These are phyloP conservation scores for Galleria mellonella DNA, from an alignment of 1,140 invertebrate species.

Conservation along the genomic window DNA sequence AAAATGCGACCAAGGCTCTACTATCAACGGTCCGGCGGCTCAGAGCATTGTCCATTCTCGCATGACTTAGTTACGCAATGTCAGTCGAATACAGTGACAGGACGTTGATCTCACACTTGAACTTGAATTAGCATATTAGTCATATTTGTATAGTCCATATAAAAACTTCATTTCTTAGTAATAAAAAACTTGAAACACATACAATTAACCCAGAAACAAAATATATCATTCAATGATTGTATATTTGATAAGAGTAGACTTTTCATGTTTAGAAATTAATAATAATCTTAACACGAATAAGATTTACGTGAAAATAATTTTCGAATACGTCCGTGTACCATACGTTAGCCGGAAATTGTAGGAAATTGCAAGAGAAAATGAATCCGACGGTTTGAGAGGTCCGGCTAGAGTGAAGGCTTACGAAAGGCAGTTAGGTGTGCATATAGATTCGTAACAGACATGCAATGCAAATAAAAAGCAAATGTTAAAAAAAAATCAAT, in stretches of 20 bases:
- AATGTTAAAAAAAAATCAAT: conserved; percentile 4
- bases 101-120: conserved; percentile 59
- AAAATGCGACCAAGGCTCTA: conserved; percentile 11
- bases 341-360: conserved; percentile 69
- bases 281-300: conserved; percentile 16
- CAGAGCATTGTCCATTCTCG: background rate
- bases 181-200: too few relatives aligned
- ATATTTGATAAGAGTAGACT: too few relatives aligned
- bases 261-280: conserved; percentile 3
- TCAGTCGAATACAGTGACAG: conserved; percentile 9
- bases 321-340: conserved; percentile 51
- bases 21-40: too few relatives aligned
- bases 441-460: conserved; percentile 1
- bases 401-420: conserved; percentile 37
- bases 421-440: conserved; percentile 27
- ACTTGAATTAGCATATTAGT: conserved; percentile 28
- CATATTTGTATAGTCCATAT: background rate
- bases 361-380: conserved; percentile 74
- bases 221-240: too few relatives aligned
- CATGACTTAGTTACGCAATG: background rate
- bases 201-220: too few relatives aligned
- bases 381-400: conserved; percentile 63
- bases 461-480: background rate
- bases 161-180: background rate
- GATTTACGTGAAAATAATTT: conserved; percentile 62